Evolutionary conservation across 2,888 invertebrate genomes (phyloP).

Genomic region (Diploptera punctata): DNA sequence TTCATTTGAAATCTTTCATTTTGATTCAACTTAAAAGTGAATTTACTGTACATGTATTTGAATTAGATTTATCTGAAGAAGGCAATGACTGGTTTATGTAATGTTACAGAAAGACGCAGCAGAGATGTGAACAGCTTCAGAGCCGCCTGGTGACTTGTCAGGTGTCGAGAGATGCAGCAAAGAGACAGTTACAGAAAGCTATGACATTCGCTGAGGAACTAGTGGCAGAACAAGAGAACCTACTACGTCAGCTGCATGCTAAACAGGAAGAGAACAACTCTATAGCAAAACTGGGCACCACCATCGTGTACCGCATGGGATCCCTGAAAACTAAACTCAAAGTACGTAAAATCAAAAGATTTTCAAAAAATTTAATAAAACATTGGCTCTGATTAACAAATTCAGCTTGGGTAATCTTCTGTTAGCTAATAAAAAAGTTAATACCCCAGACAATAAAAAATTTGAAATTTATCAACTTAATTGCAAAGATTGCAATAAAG

Average conservation of each 20-base stretch:
- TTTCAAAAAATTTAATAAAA: no score
- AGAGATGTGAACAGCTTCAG: conserved; percentile 57
- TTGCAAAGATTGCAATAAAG: no score
- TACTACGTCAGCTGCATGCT: conserved; percentile 52
- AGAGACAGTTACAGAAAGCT: conserved; percentile 60
- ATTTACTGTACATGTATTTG: no score
- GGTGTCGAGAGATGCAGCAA: conserved; percentile 59
- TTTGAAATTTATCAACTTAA: background rate
- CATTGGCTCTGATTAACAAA: no score
- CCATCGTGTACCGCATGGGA: conserved; percentile 59
- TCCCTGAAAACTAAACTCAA: conserved; percentile 59
- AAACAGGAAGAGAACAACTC: conserved; percentile 51
- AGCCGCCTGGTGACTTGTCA: conserved; percentile 57
- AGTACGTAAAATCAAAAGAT: conserved; percentile 51
- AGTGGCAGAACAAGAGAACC: conserved; percentile 60
- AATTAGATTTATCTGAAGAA: no score
- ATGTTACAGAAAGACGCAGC: conserved; percentile 56
- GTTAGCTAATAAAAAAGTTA: no score
- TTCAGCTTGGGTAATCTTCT: no score
- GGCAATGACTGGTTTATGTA: no score
- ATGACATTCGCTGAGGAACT: conserved; percentile 61
- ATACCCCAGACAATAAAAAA: no score
- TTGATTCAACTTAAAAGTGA: no score
- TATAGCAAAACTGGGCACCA: conserved; percentile 57
- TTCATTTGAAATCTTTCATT: no score